A percentile compares a stretch with the other conserved stretches of the same genome.
Evolutionary conservation across 2,113 vertebrate species (phyloP).

Genomic region (Pardalotus punctatus): DNA sequence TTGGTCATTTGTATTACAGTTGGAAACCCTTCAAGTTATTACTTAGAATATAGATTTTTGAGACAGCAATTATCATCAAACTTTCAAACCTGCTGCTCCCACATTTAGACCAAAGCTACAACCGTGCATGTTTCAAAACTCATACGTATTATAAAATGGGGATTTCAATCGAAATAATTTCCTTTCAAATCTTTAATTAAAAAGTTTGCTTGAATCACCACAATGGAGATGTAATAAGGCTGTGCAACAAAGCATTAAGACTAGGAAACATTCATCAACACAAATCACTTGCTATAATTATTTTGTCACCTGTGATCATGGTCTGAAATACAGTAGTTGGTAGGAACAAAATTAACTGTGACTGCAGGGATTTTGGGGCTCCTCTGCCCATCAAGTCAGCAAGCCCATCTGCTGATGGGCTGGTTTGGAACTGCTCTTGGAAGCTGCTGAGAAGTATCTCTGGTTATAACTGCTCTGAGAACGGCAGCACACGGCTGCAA

Average conservation of each 20-base stretch:
- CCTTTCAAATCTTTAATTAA: not conserved
- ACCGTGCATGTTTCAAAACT: not conserved
- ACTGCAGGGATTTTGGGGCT: not conserved
- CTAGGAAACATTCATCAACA: not conserved
- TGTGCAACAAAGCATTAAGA: not conserved
- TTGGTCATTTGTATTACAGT: not conserved
- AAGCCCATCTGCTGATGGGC: not conserved
- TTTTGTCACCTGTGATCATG: not conserved
- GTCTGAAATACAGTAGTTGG: not conserved
- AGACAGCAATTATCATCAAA: not conserved
- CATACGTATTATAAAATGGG: not conserved
- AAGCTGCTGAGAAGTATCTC: not conserved
- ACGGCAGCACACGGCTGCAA: fast-evolving
- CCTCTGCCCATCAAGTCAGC: not conserved
- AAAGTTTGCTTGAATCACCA: not conserved
- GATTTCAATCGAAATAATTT: not conserved
- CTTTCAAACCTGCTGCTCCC: not conserved
- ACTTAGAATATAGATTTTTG: not conserved
- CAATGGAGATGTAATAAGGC: not conserved
- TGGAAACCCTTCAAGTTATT: not conserved
- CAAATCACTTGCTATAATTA: not conserved
- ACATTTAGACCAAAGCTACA: not conserved
- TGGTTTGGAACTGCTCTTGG: not conserved
- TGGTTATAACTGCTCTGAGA: not conserved
- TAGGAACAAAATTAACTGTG: not conserved